Evolutionary conservation across 1,140 invertebrate genomes (phyloP).

Genomic region (Brachionus plicatilis): DNA sequence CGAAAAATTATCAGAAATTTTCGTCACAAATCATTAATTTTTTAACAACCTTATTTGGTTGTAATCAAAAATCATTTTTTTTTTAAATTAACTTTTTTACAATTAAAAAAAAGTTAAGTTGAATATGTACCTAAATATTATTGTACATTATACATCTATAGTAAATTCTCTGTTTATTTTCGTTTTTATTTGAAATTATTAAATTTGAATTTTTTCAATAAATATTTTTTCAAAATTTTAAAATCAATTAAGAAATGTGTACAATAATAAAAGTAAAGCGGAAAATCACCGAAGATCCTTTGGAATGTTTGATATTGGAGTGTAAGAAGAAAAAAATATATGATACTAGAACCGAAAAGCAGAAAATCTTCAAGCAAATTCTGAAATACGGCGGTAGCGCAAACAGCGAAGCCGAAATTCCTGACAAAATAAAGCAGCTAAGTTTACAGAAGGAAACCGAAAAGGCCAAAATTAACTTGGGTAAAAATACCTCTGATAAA

Average conservation of each 20-base stretch:
- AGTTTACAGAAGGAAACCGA: background rate
- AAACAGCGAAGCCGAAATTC: background rate
- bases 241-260: conserved; percentile 18
- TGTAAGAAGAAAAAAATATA: conserved; percentile 37
- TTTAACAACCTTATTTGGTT: too few species aligned
- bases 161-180: background rate
- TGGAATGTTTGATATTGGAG: conserved; percentile 22
- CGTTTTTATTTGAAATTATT: background rate
- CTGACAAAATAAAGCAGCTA: conserved; percentile 1
- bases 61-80: too few species aligned
- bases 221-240: background rate
- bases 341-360: background rate
- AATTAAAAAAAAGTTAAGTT: too few species aligned
- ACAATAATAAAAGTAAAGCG: conserved; percentile 31
- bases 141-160: too few species aligned
- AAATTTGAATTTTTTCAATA: background rate
- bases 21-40: too few species aligned
- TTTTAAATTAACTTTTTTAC: too few species aligned
- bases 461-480: background rate
- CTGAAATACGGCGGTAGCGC: conserved; percentile 22
- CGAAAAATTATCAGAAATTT: too few species aligned
- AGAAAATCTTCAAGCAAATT: conserved; percentile 30
- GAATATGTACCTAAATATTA: too few species aligned
- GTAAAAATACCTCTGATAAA: background rate
- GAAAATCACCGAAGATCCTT: conserved; percentile 36